Percentiles rank a stretch among this genome's conserved stretches.
Conservation (phyloP, 2,888 invertebrate species). For the Lacanobia wlatinum region DNA sequence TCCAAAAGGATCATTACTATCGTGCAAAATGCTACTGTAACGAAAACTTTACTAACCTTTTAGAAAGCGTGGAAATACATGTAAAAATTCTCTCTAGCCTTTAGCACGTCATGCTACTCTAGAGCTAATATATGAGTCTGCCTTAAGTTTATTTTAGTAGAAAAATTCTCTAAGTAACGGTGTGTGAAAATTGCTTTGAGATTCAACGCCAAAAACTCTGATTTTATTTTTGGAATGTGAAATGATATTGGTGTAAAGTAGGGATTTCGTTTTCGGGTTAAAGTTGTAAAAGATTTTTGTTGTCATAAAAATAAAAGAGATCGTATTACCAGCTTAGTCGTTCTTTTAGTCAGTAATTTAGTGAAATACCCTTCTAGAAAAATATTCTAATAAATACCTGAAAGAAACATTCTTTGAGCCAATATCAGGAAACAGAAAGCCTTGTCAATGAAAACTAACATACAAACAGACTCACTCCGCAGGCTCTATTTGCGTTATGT, state of each 20-base stretch:
- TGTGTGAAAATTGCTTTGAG: slow-evolving; percentile 47
- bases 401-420: neutral
- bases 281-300: neutral
- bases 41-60: slow-evolving; percentile 41
- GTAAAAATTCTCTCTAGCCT: slow-evolving; percentile 47
- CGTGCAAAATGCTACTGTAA: slow-evolving; percentile 32
- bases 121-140: slow-evolving; percentile 41
- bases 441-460: neutral
- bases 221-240: slow-evolving; percentile 50
- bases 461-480: neutral
- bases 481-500: too few relatives aligned
- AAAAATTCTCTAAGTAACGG: slow-evolving; percentile 46
- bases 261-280: neutral
- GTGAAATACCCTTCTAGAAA: neutral
- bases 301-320: neutral
- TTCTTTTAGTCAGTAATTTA: neutral
- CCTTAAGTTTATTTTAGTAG: slow-evolving; percentile 50
- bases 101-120: slow-evolving; percentile 37
- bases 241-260: slow-evolving; percentile 12
- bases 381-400: neutral
- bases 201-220: slow-evolving; percentile 36
- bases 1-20: slow-evolving; percentile 38
- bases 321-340: neutral
- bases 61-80: slow-evolving; percentile 50
- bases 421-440: neutral